Conservation (phyloP, 2,888 invertebrate species). For the Drosophila anceps region DNA sequence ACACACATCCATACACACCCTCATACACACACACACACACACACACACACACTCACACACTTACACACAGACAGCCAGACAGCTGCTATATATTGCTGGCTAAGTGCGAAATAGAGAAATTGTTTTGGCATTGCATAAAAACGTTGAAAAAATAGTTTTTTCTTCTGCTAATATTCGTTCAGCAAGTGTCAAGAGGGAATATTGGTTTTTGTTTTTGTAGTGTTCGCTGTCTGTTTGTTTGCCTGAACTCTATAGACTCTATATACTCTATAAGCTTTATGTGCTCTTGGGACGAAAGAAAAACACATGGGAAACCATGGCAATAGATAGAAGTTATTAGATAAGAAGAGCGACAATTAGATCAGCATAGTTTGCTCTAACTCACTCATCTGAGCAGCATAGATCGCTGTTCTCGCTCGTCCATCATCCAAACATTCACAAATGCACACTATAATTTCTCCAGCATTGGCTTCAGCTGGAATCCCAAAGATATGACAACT, state of each 20-base stretch:
- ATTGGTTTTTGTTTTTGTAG: constrained; percentile 9
- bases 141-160: constrained; percentile 14
- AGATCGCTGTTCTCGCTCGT: too few relatives aligned
- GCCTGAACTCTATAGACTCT: not conserved
- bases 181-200: not conserved
- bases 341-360: too few relatives aligned
- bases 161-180: not conserved
- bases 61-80: constrained; percentile 7
- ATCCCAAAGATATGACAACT: not conserved
- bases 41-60: constrained; percentile 9
- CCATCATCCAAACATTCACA: too few relatives aligned
- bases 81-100: constrained; percentile 49
- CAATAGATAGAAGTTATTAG: too few relatives aligned
- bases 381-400: too few relatives aligned
- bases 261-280: not conserved
- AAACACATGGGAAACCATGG: too few relatives aligned
- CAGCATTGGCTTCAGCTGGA: too few relatives aligned
- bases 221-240: not conserved
- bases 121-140: constrained; percentile 39
- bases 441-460: not conserved
- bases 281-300: not conserved
- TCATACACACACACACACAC: not conserved
- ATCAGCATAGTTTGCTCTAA: too few relatives aligned
- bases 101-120: constrained; percentile 52
- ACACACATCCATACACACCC: constrained; percentile 10